Conservation (phyloP, 2,797 vertebrate species). For the Esox lucius region DNA sequence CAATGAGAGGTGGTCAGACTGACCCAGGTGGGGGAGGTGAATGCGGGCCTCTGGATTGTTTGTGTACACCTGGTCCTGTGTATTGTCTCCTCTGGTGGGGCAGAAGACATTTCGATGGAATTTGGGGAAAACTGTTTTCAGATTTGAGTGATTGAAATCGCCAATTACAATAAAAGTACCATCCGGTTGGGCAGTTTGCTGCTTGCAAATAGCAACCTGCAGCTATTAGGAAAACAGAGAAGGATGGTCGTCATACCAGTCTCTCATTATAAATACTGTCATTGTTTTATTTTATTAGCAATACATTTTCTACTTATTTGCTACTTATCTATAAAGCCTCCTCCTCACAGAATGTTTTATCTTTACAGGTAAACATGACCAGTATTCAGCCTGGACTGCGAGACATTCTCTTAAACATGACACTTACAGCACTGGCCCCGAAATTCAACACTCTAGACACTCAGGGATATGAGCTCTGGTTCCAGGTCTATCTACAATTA, state of each 20-base stretch:
- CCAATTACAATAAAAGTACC: too few relatives aligned
- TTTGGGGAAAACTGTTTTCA: too few relatives aligned
- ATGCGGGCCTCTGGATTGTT: too few relatives aligned
- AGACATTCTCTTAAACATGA: slow-evolving; percentile 52
- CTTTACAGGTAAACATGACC: slow-evolving; percentile 51
- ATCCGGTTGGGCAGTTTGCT: too few relatives aligned
- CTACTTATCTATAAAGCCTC: background rate
- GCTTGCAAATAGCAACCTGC: too few relatives aligned
- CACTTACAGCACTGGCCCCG: slow-evolving; percentile 39
- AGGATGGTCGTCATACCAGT: background rate
- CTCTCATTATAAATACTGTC: background rate
- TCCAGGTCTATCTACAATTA: slow-evolving; percentile 49
- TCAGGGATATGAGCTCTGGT: slow-evolving; percentile 50
- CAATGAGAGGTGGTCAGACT: too few relatives aligned
- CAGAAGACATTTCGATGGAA: too few relatives aligned
- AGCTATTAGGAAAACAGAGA: too few relatives aligned
- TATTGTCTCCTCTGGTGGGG: too few relatives aligned
- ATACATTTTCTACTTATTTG: background rate
- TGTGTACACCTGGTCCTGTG: too few relatives aligned
- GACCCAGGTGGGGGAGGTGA: too few relatives aligned
- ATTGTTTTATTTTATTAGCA: background rate
- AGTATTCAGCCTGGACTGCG: slow-evolving; percentile 35
- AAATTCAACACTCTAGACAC: slow-evolving; percentile 28
- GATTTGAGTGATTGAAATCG: too few relatives aligned
- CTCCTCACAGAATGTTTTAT: background rate